Evolutionary conservation across 2,888 invertebrate genomes (phyloP).

Genomic region (Apamea crenata): DNA sequence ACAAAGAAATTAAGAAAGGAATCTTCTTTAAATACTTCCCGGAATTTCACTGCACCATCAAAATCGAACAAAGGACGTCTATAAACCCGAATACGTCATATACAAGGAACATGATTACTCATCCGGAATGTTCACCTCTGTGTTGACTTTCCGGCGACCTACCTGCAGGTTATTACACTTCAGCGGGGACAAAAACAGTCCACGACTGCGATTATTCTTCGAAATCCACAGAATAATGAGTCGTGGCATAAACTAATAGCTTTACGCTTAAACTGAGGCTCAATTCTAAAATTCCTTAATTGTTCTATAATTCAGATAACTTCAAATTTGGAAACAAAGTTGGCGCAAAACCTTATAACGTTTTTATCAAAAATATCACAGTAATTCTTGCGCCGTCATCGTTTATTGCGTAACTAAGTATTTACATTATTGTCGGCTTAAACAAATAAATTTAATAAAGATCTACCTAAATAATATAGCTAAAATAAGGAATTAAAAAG

Average conservation of each 20-base stretch:
- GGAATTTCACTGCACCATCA: slow-evolving; percentile 33
- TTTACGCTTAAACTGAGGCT: background rate
- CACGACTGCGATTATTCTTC: slow-evolving; percentile 75
- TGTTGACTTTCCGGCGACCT: slow-evolving; percentile 86
- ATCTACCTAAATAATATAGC: background rate
- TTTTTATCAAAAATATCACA: background rate
- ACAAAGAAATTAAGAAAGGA: slow-evolving; percentile 29
- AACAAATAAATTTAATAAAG: slow-evolving; percentile 1
- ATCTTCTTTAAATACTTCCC: slow-evolving; percentile 26
- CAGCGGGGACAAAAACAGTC: slow-evolving; percentile 82
- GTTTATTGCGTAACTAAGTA: background rate
- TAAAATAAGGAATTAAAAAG: background rate
- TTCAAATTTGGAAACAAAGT: background rate
- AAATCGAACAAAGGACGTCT: slow-evolving; percentile 69
- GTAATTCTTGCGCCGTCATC: background rate
- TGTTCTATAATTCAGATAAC: background rate
- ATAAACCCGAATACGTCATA: slow-evolving; percentile 66
- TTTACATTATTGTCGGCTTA: background rate
- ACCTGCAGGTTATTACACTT: slow-evolving; percentile 86
- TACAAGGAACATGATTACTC: slow-evolving; percentile 79
- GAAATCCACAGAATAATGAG: slow-evolving; percentile 73
- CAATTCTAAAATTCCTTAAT: background rate
- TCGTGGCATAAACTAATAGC: slow-evolving; percentile 70
- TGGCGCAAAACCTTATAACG: too few species aligned
- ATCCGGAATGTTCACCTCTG: slow-evolving; percentile 77